A percentile compares a stretch with the other conserved stretches of the same genome.
These are phyloP conservation scores for Sinocyclocheilus anshuiensis DNA, from an alignment of 2,113 vertebrate genomes.

Conservation along the genomic window DNA sequence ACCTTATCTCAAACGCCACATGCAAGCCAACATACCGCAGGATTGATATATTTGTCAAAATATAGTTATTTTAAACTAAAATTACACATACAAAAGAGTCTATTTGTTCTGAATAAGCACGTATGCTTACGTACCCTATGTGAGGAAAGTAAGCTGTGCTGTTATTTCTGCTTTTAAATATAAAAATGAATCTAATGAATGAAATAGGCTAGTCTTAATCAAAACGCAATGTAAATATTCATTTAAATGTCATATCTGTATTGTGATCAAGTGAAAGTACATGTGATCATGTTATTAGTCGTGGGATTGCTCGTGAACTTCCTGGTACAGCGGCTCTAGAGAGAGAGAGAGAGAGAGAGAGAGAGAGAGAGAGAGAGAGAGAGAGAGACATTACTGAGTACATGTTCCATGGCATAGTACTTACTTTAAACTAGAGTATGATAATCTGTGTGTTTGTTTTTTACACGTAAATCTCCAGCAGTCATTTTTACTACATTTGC, in stretches of 20 bases:
- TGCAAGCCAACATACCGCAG: neutral
- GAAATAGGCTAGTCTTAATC: neutral
- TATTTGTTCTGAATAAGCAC: neutral
- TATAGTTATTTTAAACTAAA: neutral
- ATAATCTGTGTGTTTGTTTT: neutral
- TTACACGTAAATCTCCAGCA: neutral
- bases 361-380: neutral
- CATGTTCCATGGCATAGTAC: neutral
- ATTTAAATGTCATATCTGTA: neutral
- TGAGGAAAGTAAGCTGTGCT: neutral
- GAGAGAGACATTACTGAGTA: neutral
- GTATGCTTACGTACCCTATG: too few relatives aligned
- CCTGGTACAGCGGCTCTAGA: slow-evolving; percentile 43
- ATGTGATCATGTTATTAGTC: neutral
- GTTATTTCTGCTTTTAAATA: neutral
- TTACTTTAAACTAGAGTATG: neutral
- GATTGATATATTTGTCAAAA: neutral
- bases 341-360: neutral
- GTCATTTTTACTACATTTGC: neutral
- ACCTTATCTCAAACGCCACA: neutral
- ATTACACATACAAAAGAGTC: neutral
- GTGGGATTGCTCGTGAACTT: slow-evolving; percentile 52
- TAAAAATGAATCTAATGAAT: neutral
- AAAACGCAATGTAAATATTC: neutral
- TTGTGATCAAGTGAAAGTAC: neutral